Base-by-base conservation (phyloP, 2,888 invertebrate species). In the Tetramorium bicarinatum region DNA sequence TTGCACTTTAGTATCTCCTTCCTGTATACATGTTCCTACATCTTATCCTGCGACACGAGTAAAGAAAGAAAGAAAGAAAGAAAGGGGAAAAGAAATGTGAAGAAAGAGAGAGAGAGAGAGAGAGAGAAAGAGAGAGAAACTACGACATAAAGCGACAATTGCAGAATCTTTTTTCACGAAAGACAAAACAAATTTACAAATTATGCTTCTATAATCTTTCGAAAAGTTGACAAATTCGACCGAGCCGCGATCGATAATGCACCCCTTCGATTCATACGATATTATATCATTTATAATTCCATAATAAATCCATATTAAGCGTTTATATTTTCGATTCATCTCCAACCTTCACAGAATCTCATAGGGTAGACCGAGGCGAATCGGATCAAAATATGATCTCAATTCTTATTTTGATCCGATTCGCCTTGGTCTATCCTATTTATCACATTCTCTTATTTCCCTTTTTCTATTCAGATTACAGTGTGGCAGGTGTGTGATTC, bases 1-100 rank as follows among this genome's bases (percentile, higher is more conserved):
- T 74, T 47, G 67, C 54, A 29, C 62, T 69, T 85, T 72, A 62
- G 62, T n/a, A 47, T 69, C 74, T 83, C 74, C 81, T 62, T 84
- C 77, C 77, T 67, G 82, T 67, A 56, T 80, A 72, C 34, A 34
- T 67, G 77, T 34, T 34, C 25, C 77, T 83, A 83, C 59, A 66
- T 80, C 79, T 76, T 66, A 64, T 47, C 74, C 64, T 85, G 47
- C 47, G 69, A 81, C 15, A 74, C 66, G 47, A 66, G 34, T 41
- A 81, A 41, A 64, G 56, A 44, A 52, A 72, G 54, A 77, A 34
- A 62, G 56, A 44, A 52, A 72, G 54, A 77, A 34, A 62, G 54
- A 67, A 61, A 69, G 54, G 18, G 34, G 18, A 18, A 34, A 34
- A 61, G 18, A 6, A 15, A 59, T 13, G 3, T 15, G 29, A 8